Evolutionary conservation across 2,888 invertebrate genomes (phyloP), one percentile per base, ranked within the genome.

Genomic region (Cheilosia pagana): DNA sequence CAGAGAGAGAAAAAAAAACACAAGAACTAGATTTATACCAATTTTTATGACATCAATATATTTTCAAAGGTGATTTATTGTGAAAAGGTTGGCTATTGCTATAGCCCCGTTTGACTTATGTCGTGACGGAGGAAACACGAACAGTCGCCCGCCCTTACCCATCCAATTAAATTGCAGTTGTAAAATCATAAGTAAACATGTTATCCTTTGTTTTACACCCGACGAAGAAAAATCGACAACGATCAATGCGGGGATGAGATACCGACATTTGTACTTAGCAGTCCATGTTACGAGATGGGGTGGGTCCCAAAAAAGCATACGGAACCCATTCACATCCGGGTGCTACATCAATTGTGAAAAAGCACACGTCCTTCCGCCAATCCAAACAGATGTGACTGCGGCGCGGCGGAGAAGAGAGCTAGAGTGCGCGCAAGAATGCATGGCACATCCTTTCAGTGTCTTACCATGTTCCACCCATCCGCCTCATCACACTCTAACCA

Each of bases 21-120:
- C 43, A 78, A 83, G 77, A 74, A 68, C 79, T 79, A 79, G 85
- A 85, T 85, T 85, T 85, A 85, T 85, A 79, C 79, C 79, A 85
- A 85, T 85, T 85, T 85, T 85, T 85, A 85, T 85, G 85, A 85
- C 85, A 85, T 85, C 85, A 76, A 85, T 85, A 85, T 79, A 79
- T 85, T 79, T 79, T 39, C 65, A 71, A 85, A 71, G 65, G 79
- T 85, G 85, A 85, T 85, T 85, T 85, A 85, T 85, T 50, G 75
- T 28, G 39, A 59, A 83, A 75, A 68, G 74, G 55, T 65, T 82
- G 65, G 43, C 52, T 35, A 62, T 62, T 62, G 57, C 62, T 48
- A 39, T 70, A 41, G 28, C 52, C 19, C 25, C 31, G 50, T 43
- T 70, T 70, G 76, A 62, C 60, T 68, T 68, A 70, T 67, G 59